These are phyloP conservation scores for Campoplex capitator DNA, from an alignment of 2,888 invertebrate genomes.

Conservation along the genomic window DNA sequence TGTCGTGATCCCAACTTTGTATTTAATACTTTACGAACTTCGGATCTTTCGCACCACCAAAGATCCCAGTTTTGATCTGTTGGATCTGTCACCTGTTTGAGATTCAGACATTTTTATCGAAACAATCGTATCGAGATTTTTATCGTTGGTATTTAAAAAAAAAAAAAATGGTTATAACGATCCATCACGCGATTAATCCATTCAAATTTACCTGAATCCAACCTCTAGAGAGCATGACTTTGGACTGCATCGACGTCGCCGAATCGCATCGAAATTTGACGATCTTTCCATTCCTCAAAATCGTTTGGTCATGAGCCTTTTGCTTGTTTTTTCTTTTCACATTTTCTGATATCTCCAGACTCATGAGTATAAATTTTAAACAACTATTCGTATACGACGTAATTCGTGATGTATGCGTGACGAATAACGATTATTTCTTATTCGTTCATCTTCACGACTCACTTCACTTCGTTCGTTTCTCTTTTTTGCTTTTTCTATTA, in stretches of 20 bases:
- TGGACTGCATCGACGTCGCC: slow-evolving; percentile 74
- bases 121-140: neutral
- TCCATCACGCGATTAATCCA: neutral
- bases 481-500: slow-evolving; percentile 29
- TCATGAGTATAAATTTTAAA: neutral
- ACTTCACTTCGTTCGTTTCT: slow-evolving; percentile 29
- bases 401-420: neutral
- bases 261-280: slow-evolving; percentile 80
- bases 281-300: slow-evolving; percentile 64
- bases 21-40: slow-evolving; percentile 83
- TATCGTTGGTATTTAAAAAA: neutral
- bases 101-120: neutral
- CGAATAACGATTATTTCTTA: neutral
- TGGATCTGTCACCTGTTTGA: slow-evolving; percentile 78
- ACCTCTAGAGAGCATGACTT: slow-evolving; percentile 79
- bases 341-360: neutral
- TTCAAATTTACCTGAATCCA: slow-evolving; percentile 76
- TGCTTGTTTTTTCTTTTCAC: neutral
- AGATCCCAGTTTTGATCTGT: slow-evolving; percentile 85
- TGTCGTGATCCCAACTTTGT: slow-evolving; percentile 79
- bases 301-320: neutral
- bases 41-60: slow-evolving; percentile 87
- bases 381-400: neutral
- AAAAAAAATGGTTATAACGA: neutral
- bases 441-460: neutral